Evolutionary conservation across 2,888 invertebrate species (phyloP).

Genomic region (Eupithecia tripunctaria): DNA sequence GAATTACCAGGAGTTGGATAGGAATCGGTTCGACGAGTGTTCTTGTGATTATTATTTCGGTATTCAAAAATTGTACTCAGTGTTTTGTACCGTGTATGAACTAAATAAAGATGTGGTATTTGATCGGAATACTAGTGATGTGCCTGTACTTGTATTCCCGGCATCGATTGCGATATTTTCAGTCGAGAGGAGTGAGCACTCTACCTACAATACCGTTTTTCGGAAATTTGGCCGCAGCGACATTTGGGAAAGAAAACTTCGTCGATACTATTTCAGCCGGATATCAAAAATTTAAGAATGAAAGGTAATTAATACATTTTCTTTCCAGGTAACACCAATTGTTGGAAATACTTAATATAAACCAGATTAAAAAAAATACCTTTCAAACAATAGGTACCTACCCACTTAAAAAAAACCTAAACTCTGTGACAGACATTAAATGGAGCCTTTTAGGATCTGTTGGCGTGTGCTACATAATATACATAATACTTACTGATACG

Average conservation of each 20-base stretch:
- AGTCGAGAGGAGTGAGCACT: constrained; percentile 60
- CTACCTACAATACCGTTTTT: constrained; percentile 62
- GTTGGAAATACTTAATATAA: too few relatives aligned
- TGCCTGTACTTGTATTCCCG: constrained; percentile 59
- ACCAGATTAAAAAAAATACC: too few relatives aligned
- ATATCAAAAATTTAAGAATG: constrained; percentile 63
- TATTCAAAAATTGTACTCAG: constrained; percentile 47
- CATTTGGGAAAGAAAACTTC: constrained; percentile 65
- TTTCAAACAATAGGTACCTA: too few relatives aligned
- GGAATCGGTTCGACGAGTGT: constrained; percentile 1
- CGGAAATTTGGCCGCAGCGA: constrained; percentile 68
- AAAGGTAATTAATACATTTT: constrained; percentile 54
- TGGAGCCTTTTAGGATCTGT: too few relatives aligned
- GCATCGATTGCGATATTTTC: constrained; percentile 60
- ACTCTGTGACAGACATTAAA: too few relatives aligned
- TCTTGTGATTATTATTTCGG: neutral
- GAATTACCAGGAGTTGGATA: too few relatives aligned
- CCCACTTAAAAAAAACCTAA: too few relatives aligned
- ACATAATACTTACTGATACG: too few relatives aligned
- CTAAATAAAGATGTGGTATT: constrained; percentile 54
- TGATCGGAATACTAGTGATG: constrained; percentile 54
- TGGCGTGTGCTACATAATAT: too few relatives aligned
- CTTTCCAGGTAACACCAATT: too few relatives aligned
- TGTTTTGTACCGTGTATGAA: constrained; percentile 5
- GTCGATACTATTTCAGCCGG: constrained; percentile 66